Base-by-base conservation (phyloP, 2,888 invertebrate species). In the Argyra leucocephala region DNA sequence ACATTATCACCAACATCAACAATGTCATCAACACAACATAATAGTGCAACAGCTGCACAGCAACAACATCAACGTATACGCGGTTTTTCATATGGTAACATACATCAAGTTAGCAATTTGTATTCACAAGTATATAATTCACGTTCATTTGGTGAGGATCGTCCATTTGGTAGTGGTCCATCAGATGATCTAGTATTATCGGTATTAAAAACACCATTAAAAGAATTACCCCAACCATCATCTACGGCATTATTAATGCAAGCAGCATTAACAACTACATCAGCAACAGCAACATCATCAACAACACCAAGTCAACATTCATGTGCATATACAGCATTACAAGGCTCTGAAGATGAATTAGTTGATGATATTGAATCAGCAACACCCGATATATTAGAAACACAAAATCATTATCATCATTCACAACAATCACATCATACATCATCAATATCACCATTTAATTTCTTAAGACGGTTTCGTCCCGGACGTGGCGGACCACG, bases 191-290 rank as follows among this genome's bases (percentile, higher is more conserved):
- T 85, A 69, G 83, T 85, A 61, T 78, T 85, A 67, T 85, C 84
- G 71, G 85, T 85, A 57, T 80, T 85, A 66, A 84, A 85, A 73
- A 82, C 84, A 66, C 85, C 85, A 12, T 77, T 85, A 21, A 73
- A 72, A 65, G 70, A 72, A 63, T 5, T n/a, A 26, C 23, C 58
- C 15, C 48, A 48, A 48, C 48, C 48, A 48, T 15, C 48, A 48
- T 5, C n/a, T 18, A 18, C 48, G 5, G 5, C 15, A 48, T 18
- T n/a, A 63, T 64, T 67, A 48, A 65, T 70, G 24, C 63, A 67
- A 62, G 37, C 68, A 21, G 15, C 48, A 48, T 5, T 15, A 18
- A 18, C 48, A 18, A 48, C 48, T 18, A 48, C 48, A 63, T 64
- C 66, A 36, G 65, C 71, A 31, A 64, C 67, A 63, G 37, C 68